phyloP scores from a whole-genome alignment of 2,888 invertebrate genomes.

The Cerastoderma edule region DNA sequence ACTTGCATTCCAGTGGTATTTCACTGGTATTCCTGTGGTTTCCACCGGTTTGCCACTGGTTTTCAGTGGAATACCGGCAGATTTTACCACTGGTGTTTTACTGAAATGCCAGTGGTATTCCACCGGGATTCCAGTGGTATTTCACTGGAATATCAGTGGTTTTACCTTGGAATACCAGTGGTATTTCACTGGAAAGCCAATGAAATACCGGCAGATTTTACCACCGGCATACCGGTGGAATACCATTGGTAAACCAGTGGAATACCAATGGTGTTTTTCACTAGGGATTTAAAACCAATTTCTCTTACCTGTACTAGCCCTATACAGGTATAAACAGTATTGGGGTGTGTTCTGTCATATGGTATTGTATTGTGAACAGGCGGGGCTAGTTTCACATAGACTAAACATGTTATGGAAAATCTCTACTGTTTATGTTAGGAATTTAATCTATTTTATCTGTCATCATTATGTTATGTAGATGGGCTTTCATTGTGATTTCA shows the following conservation, averaged over 20 bases:
- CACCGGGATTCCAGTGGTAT: no score
- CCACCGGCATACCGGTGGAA: background rate
- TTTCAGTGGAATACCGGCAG: no score
- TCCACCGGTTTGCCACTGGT: no score
- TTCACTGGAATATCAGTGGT: no score
- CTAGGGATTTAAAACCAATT: slow-evolving; percentile 7
- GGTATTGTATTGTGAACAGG: slow-evolving; percentile 15
- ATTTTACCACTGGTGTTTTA: no score
- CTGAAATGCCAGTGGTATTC: no score
- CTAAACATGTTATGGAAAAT: slow-evolving; percentile 3
- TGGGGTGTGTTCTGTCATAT: background rate
- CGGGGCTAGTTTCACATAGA: background rate
- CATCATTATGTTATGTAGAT: no score
- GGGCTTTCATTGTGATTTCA: no score
- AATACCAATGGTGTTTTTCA: no score
- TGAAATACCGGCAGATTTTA: background rate
- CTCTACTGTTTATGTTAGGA: slow-evolving; percentile 18
- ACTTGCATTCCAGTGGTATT: no score
- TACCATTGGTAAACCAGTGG: no score
- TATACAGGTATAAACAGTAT: slow-evolving; percentile 19
- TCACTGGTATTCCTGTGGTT: no score
- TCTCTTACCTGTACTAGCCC: slow-evolving; percentile 8
- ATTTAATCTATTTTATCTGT: slow-evolving; percentile 10
- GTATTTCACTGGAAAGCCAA: background rate
- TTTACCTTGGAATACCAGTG: background rate